Conservation (phyloP, 2,113 vertebrate species). For the Peromyscus californicus region DNA sequence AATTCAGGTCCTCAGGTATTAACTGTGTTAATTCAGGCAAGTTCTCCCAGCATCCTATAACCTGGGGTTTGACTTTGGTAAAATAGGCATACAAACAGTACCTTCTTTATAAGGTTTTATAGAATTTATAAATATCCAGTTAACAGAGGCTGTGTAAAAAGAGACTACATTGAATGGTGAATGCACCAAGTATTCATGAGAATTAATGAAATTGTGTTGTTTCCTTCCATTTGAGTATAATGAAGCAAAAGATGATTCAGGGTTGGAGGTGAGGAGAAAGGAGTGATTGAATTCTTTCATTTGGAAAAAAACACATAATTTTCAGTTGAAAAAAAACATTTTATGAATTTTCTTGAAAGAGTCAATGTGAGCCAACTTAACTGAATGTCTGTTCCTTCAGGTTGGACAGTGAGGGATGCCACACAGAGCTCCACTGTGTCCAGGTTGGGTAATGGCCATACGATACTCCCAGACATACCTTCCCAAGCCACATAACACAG, state of each 20-base stretch:
- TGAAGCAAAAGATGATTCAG: constrained; percentile 45
- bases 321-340: constrained; percentile 81
- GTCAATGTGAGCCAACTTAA: constrained; percentile 73
- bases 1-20: neutral
- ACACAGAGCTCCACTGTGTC: constrained; percentile 89
- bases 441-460: constrained; percentile 87
- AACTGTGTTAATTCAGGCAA: neutral
- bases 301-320: constrained; percentile 67
- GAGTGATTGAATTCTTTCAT: constrained; percentile 62
- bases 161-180: neutral
- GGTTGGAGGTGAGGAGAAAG: constrained; percentile 54
- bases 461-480: constrained; percentile 90
- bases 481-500: constrained; percentile 87
- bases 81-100: neutral
- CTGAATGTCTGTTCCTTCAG: constrained; percentile 79
- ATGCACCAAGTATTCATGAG: neutral
- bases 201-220: neutral
- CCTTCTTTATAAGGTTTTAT: constrained; percentile 8
- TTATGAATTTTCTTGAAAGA: constrained; percentile 82
- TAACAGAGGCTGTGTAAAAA: neutral
- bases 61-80: constrained; percentile 16
- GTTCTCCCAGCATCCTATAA: neutral
- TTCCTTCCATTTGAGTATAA: constrained; percentile 32
- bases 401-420: constrained; percentile 80
- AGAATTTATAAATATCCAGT: constrained; percentile 10